Conservation (phyloP, 1,140 invertebrate genomes). For the Drosophila hydei region DNA sequence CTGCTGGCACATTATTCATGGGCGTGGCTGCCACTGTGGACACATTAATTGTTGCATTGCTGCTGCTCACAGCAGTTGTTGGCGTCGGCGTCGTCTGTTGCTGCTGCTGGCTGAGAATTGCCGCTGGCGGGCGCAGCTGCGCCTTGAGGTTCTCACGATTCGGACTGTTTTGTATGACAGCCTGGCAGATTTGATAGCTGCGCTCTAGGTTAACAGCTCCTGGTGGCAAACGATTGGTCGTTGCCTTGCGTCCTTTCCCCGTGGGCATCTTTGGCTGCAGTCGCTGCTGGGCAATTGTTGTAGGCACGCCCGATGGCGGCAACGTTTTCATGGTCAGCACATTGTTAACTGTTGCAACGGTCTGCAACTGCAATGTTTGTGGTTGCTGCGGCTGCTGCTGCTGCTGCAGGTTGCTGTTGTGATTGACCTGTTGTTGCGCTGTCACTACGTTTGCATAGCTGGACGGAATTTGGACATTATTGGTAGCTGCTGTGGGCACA, state of each 20-base stretch:
- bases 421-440: conserved; percentile 29
- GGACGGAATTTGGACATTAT: conserved; percentile 68
- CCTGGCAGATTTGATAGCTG: conserved; percentile 98
- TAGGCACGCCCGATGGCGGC: conserved; percentile 81
- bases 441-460: conserved; percentile 67
- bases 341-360: conserved; percentile 45
- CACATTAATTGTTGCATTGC: conserved; percentile 50
- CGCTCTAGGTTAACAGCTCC: conserved; percentile 95
- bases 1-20: conserved; percentile 48
- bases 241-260: conserved; percentile 84
- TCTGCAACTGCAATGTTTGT: conserved; percentile 28
- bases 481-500: conserved; percentile 48
- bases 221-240: conserved; percentile 90
- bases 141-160: conserved; percentile 94
- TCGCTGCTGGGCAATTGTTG: conserved; percentile 83
- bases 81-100: conserved; percentile 66
- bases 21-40: conserved; percentile 67
- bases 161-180: conserved; percentile 95
- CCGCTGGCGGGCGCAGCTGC: conserved; percentile 92
- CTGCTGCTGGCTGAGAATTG: conserved; percentile 85
- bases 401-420: conserved; percentile 16
- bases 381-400: conserved; percentile 26
- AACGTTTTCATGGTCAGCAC: conserved; percentile 82
- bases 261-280: conserved; percentile 75
- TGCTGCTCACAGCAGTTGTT: conserved; percentile 3